Evolutionary conservation across 2,113 vertebrate genomes (phyloP), one percentile per base, ranked within the genome.

Genomic region (Rhinolophus ferrumequinum): DNA sequence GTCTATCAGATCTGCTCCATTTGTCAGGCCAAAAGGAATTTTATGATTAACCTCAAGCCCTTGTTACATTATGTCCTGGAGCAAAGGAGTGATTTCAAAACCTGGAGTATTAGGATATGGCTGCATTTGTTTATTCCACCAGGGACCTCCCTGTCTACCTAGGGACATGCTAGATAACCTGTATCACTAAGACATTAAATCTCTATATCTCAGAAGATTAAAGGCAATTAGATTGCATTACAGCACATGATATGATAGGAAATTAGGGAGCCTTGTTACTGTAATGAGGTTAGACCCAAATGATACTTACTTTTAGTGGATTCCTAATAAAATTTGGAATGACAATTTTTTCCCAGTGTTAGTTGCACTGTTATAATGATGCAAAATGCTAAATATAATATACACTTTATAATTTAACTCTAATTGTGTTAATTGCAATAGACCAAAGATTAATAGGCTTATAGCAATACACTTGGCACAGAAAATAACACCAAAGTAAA

Each of bases 251-350:
- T 94, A 88, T 75, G 93, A 90, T 85, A 96, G 56, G 92, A 95
- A 96, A 94, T 96, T 97, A 96, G 62, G 89, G 33, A 87, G 76
- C 50, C 96, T 98, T 94, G 75, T 96, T 88, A 97, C 47, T 93
- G 28, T 96, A 98, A 97, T 97, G 73, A 97, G 72, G 75, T 97
- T 94, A 98, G 93, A 94, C 84, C 88, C 67, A 97, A 90, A 35
- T 84, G 76, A 92, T 69, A 77, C 83, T 96, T 90, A 33, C 1
- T 1, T 93, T 96, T 97, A 91, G 21, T 95, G 86, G 83, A 86
- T 90, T 30, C n/a, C n/a, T 97, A 94, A 98, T 98, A 94, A 98
- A 97, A 86, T 96, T 96, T 94, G 80, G 85, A 96, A 96, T 69
- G 82, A 52, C 28, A 77, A 67, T 72, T 97, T 90, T 69, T 75